Evolutionary conservation across 2,113 vertebrate species (phyloP).

Genomic region (Promerops cafer): DNA sequence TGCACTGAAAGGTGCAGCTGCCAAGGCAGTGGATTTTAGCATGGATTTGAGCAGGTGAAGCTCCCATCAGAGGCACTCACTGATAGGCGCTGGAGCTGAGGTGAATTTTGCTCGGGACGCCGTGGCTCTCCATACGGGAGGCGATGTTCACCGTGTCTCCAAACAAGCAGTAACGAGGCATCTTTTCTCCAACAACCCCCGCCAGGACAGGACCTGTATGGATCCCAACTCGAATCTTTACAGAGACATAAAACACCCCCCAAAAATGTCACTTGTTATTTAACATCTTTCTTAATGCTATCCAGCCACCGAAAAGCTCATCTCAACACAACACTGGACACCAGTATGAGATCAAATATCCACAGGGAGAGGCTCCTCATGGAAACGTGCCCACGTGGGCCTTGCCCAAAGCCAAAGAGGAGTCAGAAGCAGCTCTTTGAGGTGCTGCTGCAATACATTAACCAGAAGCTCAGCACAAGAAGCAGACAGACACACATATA

Average conservation of each 20-base stretch:
- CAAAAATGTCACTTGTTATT: background rate
- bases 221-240: conserved; percentile 73
- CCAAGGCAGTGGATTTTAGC: background rate
- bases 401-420: background rate
- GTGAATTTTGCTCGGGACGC: conserved; percentile 71
- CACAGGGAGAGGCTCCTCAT: background rate
- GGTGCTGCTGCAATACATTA: background rate
- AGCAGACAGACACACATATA: background rate
- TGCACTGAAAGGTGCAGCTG: background rate
- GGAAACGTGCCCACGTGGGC: background rate
- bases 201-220: conserved; percentile 72
- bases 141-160: conserved; percentile 77
- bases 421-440: background rate
- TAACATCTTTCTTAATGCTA: background rate
- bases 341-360: background rate
- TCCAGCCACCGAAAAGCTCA: background rate
- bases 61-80: conserved; percentile 12
- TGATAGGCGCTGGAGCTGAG: conserved; percentile 67
- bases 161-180: conserved; percentile 77
- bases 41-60: background rate
- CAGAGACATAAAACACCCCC: conserved; percentile 38
- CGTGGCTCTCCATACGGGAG: conserved; percentile 75
- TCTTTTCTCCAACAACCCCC: conserved; percentile 77
- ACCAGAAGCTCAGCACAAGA: background rate
- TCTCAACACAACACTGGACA: background rate